Percentiles rank a stretch among this genome's conserved stretches.
These are phyloP conservation scores for Spinibarbus caldwelli DNA, from an alignment of 2,797 vertebrate genomes.

Conservation along the genomic window DNA sequence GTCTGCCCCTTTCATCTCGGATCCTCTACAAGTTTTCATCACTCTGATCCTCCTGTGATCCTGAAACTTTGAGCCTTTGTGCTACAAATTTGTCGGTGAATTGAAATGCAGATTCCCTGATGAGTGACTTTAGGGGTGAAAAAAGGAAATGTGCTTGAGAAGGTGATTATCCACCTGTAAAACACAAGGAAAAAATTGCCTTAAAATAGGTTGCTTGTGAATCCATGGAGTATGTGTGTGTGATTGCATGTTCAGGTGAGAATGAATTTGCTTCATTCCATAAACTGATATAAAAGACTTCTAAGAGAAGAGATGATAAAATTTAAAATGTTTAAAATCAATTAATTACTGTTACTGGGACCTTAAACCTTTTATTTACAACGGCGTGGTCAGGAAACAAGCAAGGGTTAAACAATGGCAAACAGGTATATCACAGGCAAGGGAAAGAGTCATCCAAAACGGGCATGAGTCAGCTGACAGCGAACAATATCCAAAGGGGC, in stretches of 20 bases:
- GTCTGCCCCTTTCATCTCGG: constrained; percentile 87
- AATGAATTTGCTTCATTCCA: background rate
- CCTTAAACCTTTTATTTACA: too few relatives aligned
- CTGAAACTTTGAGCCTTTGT: constrained; percentile 78
- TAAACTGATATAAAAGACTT: background rate
- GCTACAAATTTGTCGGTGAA: constrained; percentile 80
- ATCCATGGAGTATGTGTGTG: constrained; percentile 5
- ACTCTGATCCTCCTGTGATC: constrained; percentile 81
- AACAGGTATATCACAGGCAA: too few relatives aligned
- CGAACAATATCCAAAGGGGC: too few relatives aligned
- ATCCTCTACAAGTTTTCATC: constrained; percentile 74
- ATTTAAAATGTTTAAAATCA: too few relatives aligned
- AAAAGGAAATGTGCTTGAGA: constrained; percentile 51
- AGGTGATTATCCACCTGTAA: constrained; percentile 54
- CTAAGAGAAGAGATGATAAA: background rate
- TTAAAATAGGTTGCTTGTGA: constrained; percentile 20
- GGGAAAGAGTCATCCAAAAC: too few relatives aligned
- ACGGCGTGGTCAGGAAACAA: too few relatives aligned
- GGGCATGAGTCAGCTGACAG: too few relatives aligned
- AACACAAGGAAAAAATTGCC: constrained; percentile 25
- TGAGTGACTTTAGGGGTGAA: constrained; percentile 66
- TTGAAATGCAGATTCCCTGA: constrained; percentile 80
- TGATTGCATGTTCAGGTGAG: background rate
- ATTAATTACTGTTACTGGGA: too few relatives aligned
- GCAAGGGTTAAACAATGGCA: too few relatives aligned